Evolutionary conservation across 1,140 invertebrate genomes (phyloP).

Genomic region (Alviniconcha marisindica): DNA sequence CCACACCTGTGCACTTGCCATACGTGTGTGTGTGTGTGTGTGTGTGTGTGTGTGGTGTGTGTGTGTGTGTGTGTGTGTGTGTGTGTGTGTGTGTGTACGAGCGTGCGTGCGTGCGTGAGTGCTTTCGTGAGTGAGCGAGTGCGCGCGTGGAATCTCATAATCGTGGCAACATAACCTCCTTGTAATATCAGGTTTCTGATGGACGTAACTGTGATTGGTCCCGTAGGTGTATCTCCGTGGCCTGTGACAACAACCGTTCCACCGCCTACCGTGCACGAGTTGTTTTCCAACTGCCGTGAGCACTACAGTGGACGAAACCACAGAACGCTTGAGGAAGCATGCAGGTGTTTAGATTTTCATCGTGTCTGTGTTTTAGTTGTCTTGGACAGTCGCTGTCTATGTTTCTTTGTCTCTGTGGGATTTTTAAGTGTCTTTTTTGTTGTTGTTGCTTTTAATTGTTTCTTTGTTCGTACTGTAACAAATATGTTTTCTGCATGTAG

Average conservation of each 20-base stretch:
- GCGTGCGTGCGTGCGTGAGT: background rate
- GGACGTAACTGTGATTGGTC: background rate
- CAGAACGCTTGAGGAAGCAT: background rate
- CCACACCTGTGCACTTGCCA: background rate
- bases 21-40: background rate
- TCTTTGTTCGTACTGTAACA: no score
- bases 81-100: no score
- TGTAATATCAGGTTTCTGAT: background rate
- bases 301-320: background rate
- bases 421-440: background rate
- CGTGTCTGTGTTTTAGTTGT: background rate
- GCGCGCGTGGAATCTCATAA: background rate
- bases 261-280: slow-evolving; percentile 7
- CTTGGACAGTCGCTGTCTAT: no score
- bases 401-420: background rate
- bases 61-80: no score
- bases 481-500: no score
- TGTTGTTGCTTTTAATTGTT: background rate
- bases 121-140: background rate
- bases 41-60: background rate
- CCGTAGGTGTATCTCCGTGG: background rate
- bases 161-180: no score
- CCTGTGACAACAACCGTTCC: background rate
- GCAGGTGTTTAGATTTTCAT: slow-evolving; percentile 6
- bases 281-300: background rate